Evolutionary conservation across 2,113 vertebrate species (phyloP).

Genomic region (Podarcis muralis): DNA sequence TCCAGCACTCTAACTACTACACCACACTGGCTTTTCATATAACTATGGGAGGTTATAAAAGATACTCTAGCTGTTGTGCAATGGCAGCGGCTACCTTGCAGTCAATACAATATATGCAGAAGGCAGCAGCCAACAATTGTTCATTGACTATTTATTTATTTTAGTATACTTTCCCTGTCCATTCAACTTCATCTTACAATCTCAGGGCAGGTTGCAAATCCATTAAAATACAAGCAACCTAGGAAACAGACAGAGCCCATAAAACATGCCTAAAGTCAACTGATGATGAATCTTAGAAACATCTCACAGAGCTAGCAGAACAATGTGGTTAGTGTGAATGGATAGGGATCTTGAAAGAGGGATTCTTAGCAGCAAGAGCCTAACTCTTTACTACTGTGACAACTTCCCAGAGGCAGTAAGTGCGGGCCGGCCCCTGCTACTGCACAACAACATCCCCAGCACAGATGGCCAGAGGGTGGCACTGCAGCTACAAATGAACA

Average conservation of each 20-base stretch:
- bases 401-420: neutral
- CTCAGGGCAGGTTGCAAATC: too few species aligned
- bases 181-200: too few species aligned
- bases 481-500: neutral
- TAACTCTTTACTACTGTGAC: neutral
- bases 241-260: too few species aligned
- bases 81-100: constrained; percentile 16
- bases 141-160: neutral
- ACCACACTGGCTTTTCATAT: too few species aligned
- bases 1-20: too few species aligned
- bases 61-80: constrained; percentile 57
- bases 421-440: neutral
- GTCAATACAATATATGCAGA: neutral
- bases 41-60: constrained; percentile 31
- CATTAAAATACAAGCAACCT: too few species aligned
- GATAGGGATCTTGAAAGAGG: constrained; percentile 7
- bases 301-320: too few species aligned
- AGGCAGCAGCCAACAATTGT: neutral
- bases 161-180: too few species aligned
- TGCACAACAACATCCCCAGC: neutral
- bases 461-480: neutral
- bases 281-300: too few species aligned
- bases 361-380: neutral
- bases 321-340: constrained; percentile 26
- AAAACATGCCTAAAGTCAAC: too few species aligned